Conservation (phyloP, 2,888 invertebrate genomes). For the Subacronicta megacephala region DNA sequence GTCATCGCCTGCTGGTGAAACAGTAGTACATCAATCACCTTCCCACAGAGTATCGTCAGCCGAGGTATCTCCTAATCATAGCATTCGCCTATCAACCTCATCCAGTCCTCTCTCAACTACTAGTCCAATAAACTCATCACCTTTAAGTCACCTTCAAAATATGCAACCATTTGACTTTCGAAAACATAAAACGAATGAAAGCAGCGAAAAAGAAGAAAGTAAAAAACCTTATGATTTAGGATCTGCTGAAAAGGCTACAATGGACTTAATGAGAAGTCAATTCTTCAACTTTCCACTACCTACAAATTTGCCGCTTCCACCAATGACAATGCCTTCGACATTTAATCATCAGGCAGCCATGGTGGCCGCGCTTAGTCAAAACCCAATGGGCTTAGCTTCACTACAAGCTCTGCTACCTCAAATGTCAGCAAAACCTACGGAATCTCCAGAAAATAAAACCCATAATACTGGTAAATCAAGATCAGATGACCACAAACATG, state of each 20-base stretch:
- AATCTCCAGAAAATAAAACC: conserved; percentile 81
- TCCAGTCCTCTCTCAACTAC: conserved; percentile 85
- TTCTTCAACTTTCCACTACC: conserved; percentile 90
- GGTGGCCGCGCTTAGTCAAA: conserved; percentile 90
- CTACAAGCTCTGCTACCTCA: conserved; percentile 91
- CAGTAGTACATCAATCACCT: conserved; percentile 67
- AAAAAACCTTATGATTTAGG: conserved; percentile 85
- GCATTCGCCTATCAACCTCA: conserved; percentile 82
- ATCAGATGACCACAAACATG: conserved; percentile 72
- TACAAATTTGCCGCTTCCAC: conserved; percentile 90
- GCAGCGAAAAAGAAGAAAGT: conserved; percentile 75
- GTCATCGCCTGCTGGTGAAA: conserved; percentile 65
- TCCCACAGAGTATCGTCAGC: conserved; percentile 75
- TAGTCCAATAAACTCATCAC: conserved; percentile 92
- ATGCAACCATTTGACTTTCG: conserved; percentile 99
- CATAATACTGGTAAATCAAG: conserved; percentile 69
- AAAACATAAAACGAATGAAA: conserved; percentile 87
- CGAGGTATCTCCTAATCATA: conserved; percentile 81
- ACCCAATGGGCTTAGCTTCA: conserved; percentile 90
- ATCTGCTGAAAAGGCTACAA: conserved; percentile 80
- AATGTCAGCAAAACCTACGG: conserved; percentile 88
- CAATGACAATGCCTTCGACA: conserved; percentile 86
- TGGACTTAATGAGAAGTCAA: conserved; percentile 91
- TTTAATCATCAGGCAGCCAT: conserved; percentile 91
- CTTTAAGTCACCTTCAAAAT: conserved; percentile 96